Evolutionary conservation across 2,797 vertebrate species (phyloP).

Genomic region (Peromyscus aztecus): DNA sequence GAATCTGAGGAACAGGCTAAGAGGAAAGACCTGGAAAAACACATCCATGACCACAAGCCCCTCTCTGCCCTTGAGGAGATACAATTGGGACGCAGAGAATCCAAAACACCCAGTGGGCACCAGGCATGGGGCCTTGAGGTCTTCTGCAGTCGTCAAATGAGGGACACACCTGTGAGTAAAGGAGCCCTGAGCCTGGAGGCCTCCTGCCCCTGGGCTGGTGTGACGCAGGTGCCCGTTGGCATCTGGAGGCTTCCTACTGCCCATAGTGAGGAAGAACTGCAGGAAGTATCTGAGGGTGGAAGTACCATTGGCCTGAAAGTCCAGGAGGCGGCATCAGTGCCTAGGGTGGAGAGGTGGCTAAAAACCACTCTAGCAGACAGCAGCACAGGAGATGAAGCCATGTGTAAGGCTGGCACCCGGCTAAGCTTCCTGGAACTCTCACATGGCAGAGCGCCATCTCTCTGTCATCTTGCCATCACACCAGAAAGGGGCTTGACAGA

Average conservation of each 20-base stretch:
- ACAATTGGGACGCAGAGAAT: neutral
- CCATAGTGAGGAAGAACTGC: neutral
- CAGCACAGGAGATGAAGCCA: neutral
- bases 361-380: neutral
- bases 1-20: neutral
- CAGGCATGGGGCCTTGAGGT: neutral
- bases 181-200: neutral
- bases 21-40: neutral
- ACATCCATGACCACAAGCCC: neutral
- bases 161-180: neutral
- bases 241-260: neutral
- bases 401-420: rapidly evolving
- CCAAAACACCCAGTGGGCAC: neutral
- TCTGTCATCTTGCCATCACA: neutral
- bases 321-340: neutral
- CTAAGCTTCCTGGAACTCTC: neutral
- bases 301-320: neutral
- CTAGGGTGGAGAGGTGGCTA: neutral
- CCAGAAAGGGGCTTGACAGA: neutral
- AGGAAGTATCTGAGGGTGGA: neutral
- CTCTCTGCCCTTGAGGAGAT: neutral
- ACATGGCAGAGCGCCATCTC: neutral
- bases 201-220: neutral
- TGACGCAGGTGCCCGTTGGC: too few species aligned
- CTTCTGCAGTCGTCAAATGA: neutral